Evolutionary conservation across 1,140 invertebrate species (phyloP).

Genomic region (Phymastichus coffea): DNA sequence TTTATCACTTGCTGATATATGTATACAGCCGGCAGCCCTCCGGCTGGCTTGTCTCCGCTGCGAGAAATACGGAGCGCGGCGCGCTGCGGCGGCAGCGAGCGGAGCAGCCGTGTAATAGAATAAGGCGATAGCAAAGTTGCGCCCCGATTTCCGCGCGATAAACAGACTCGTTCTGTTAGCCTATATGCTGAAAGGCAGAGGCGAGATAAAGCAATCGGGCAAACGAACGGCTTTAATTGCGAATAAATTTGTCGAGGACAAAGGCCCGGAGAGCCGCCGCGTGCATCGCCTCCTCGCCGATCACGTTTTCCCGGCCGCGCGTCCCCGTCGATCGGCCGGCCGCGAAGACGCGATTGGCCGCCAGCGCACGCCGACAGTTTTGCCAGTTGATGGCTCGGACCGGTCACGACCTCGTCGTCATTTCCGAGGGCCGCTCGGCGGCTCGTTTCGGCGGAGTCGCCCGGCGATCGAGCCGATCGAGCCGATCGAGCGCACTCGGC

Average conservation of each 20-base stretch:
- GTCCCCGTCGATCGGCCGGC: background rate
- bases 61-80: constrained; percentile 33
- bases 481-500: background rate
- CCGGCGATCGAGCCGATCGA: constrained; percentile 26
- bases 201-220: background rate
- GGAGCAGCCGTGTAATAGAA: constrained; percentile 27
- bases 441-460: constrained; percentile 12
- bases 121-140: constrained; percentile 25
- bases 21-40: constrained; percentile 19
- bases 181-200: no score
- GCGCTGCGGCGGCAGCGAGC: constrained; percentile 30
- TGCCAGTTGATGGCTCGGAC: constrained; percentile 25
- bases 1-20: constrained; percentile 30
- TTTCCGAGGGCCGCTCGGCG: constrained; percentile 21
- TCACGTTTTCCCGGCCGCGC: no score
- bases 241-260: background rate
- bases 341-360: background rate
- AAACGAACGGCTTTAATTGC: background rate
- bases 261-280: background rate
- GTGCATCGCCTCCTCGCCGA: no score
- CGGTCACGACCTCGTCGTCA: constrained; percentile 30
- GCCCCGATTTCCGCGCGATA: no score
- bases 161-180: no score
- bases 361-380: constrained; percentile 13
- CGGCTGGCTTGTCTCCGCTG: constrained; percentile 4